Base-by-base conservation (phyloP, 2,113 vertebrate genomes). In the Phaethornis superciliosus region DNA sequence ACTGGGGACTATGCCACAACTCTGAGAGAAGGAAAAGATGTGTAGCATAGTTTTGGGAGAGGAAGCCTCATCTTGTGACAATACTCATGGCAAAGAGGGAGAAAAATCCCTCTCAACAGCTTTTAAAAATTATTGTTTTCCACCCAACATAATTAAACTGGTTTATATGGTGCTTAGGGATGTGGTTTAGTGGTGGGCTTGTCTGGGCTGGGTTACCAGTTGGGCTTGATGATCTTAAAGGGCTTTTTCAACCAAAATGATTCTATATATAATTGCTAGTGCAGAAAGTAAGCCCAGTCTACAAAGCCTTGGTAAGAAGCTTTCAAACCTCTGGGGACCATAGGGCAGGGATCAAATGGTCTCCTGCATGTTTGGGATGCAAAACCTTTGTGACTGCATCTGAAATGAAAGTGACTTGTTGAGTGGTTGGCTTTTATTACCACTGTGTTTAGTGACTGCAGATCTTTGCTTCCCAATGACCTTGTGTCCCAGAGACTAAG, bases 401-500 rank as follows among this genome's bases (percentile, higher is more conserved):
- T 90, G 63, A 74, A 85, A 88, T 2, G 24, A 37, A 93, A 88
- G 72, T 35, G 65, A 60, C 37, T 81, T 59, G 32, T 81, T 65
- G 55, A 59, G 21, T 56, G 88, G 72, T 88, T 64, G 63, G 28
- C 56, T 88, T 84, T 83, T 88, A 64, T 88, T 90, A 47, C 27
- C 5, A 2, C 60, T 54, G 32, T 81, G 55, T 55, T 86, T 56
- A 49, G 85, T 75, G 76, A 44, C 55, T 84, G 59, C 13, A 60
- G 76, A 30, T 71, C 49, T 93, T 11, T 0, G 56, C 56, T 95
- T 96, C 72, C 76, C 65, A 68, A 14, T 93, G 92, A 94, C 92
- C 90, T 94, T 86, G 56, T 90, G 83, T 96, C 72, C 65, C 44
- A 54, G 71, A 91, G 76, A 64, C 56, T 52, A 84, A 94, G 72